Conservation (phyloP, 2,888 invertebrate species). For the Busseola fusca region DNA sequence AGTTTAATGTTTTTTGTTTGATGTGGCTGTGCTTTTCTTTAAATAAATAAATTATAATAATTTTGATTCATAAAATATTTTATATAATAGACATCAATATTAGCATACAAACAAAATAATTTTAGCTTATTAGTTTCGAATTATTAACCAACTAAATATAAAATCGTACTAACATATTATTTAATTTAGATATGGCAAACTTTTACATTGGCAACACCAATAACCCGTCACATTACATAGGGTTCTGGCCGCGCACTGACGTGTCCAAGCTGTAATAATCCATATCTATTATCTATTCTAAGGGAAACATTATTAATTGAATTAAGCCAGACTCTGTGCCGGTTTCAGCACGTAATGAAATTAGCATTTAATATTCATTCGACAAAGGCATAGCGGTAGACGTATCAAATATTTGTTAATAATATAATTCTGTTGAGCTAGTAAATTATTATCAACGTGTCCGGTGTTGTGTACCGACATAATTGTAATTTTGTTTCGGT, state of each 20-base stretch:
- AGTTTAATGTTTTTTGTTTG: too few relatives aligned
- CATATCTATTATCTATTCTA: slow-evolving; percentile 66
- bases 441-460: slow-evolving; percentile 30
- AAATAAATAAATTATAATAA: too few relatives aligned
- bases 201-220: slow-evolving; percentile 14
- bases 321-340: slow-evolving; percentile 65
- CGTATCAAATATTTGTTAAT: slow-evolving; percentile 59
- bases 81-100: background rate
- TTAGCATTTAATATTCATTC: slow-evolving; percentile 72
- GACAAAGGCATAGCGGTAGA: slow-evolving; percentile 58
- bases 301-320: slow-evolving; percentile 71
- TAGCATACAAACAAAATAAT: background rate
- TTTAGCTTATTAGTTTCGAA: background rate
- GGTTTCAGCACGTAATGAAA: slow-evolving; percentile 66
- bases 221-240: background rate
- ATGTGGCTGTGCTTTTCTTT: too few relatives aligned
- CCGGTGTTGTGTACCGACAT: slow-evolving; percentile 11
- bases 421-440: slow-evolving; percentile 49
- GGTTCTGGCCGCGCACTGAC: slow-evolving; percentile 16
- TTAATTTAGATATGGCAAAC: background rate
- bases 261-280: slow-evolving; percentile 59
- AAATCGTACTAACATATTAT: background rate
- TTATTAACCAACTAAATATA: too few relatives aligned
- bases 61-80: background rate
- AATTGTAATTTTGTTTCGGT: slow-evolving; percentile 24